Base-by-base conservation (phyloP, 1,140 invertebrate species). In the Argopecten irradians region DNA sequence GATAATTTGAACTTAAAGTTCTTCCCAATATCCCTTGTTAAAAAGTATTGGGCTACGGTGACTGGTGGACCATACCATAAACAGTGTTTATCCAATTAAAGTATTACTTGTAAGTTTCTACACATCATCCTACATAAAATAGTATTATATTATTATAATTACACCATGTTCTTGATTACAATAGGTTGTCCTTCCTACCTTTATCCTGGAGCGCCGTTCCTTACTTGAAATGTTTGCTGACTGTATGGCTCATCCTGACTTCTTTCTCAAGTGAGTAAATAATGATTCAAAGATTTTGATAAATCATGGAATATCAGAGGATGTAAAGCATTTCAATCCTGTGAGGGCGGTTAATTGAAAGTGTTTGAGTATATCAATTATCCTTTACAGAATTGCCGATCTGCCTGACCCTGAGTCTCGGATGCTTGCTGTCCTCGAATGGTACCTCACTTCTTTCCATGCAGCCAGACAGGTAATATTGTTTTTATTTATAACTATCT, bases 171-270 rank as follows among this genome's bases (percentile, higher is more conserved):
- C n/a, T n/a, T n/a, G n/a, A n/a, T n/a, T n/a, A n/a, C n/a, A n/a
- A n/a, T 90, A 95, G 95, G 95, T 96, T 22, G 96, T 96, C 22
- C 93, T 96, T 85, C 96, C 96, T 34, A 96, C 96, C 43, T 96
- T 96, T 91, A 96, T 96, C 82, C 89, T 96, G 89, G 96, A 97
- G 91, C 95, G 92, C 86, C 91, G 96, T 22, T 96, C 96, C 16
- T 90, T 96, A 35, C 93, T 96, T 34, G 96, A 96, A 92, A 96
- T 97, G 96, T 97, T 96, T 94, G 96, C 96, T 82, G 96, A 96
- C 92, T 96, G 96, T 91, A 96, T 96, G 95, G 95, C 96, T 11
- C 96, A 96, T 93, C 96, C 96, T 86, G 93, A 95, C 86, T 84
- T 94, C 19, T 95, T 96, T 87, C 85, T 95, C 16, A 94, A 90